Evolutionary conservation across 1,140 invertebrate species (phyloP).

Genomic region (Magallana gigas): DNA sequence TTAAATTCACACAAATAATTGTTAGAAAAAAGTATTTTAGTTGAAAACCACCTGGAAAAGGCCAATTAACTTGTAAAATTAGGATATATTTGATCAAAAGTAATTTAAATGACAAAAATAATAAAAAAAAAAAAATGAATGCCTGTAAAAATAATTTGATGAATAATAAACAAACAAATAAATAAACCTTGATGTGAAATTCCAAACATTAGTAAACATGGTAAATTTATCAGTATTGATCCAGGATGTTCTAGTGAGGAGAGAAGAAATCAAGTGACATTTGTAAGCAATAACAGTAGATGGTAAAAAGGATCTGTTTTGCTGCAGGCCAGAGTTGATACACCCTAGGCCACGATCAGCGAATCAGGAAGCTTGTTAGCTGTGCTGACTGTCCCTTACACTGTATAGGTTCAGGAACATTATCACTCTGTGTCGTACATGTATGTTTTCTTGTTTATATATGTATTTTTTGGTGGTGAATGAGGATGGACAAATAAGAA

Average conservation of each 20-base stretch:
- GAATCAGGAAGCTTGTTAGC: conserved; percentile 26
- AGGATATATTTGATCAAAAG: not conserved
- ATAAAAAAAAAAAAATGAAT: not conserved
- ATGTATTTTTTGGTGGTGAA: no score
- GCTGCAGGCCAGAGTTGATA: conserved; percentile 1
- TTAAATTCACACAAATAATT: no score
- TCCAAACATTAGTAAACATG: conserved; percentile 31
- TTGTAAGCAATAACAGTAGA: not conserved
- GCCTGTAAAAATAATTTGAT: not conserved
- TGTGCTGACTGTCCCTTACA: not conserved
- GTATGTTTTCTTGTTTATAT: no score
- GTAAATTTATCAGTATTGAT: not conserved
- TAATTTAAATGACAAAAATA: not conserved
- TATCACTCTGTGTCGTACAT: no score
- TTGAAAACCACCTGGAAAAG: no score
- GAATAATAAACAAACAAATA: not conserved
- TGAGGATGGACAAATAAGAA: no score
- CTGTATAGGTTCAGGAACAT: no score
- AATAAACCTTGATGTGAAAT: conserved; percentile 19
- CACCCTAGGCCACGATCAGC: not conserved
- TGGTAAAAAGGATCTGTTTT: not conserved
- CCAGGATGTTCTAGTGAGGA: not conserved
- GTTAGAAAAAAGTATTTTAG: no score
- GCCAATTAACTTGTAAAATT: no score
- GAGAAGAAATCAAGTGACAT: not conserved